Conservation (phyloP, 2,113 vertebrate genomes). For the Xiphophorus hellerii region DNA sequence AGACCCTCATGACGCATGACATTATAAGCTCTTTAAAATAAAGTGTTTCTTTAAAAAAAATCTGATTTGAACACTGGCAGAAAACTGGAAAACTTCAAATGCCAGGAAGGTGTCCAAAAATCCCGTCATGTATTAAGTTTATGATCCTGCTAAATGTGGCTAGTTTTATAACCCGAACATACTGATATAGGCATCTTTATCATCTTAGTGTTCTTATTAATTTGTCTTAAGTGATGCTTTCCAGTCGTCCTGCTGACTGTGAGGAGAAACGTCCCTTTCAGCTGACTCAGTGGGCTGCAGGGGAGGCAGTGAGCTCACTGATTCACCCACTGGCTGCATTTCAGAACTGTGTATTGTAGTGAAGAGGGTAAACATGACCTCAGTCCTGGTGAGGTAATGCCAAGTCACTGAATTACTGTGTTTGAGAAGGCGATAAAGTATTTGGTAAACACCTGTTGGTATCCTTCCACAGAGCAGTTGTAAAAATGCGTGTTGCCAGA, state of each 20-base stretch:
- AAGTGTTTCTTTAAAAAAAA: neutral
- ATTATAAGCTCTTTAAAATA: neutral
- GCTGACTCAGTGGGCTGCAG: conserved; percentile 58
- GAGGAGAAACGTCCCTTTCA: conserved; percentile 21
- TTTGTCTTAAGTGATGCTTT: conserved; percentile 12
- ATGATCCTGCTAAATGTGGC: neutral
- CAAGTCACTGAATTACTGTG: conserved; percentile 33
- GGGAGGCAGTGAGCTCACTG: conserved; percentile 5
- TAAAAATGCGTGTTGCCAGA: neutral
- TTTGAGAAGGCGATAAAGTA: neutral
- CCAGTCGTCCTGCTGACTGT: conserved; percentile 21
- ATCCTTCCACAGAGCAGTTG: neutral
- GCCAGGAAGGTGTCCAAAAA: neutral
- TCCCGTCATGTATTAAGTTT: neutral
- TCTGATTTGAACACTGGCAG: neutral
- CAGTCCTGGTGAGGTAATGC: conserved; percentile 43
- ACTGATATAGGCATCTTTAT: neutral
- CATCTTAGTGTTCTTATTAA: neutral
- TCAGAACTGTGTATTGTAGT: conserved; percentile 37
- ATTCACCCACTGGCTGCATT: conserved; percentile 19
- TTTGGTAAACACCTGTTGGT: neutral
- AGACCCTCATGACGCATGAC: neutral
- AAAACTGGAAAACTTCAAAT: neutral
- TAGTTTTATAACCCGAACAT: neutral
- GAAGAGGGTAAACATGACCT: conserved; percentile 59